Conservation (phyloP, 2,888 invertebrate species). For the Luperina testacea region DNA sequence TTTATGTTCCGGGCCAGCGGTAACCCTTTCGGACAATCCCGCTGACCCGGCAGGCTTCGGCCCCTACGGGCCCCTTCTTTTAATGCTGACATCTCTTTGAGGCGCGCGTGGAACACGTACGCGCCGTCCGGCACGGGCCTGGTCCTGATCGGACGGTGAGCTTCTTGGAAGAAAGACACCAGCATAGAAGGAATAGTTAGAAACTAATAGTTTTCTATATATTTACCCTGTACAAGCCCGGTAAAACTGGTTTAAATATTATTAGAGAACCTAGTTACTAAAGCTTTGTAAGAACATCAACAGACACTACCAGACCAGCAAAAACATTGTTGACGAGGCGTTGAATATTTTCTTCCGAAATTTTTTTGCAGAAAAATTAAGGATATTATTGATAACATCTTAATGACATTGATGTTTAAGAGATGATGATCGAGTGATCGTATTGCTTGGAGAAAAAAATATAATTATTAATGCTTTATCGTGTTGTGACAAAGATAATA, state of each 20-base stretch:
- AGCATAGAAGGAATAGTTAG: not conserved
- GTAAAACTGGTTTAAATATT: slow-evolving; percentile 1
- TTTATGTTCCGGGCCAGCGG: no score
- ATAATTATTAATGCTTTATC: not conserved
- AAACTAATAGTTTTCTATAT: not conserved
- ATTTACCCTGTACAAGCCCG: not conserved
- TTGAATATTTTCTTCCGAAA: not conserved
- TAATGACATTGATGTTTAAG: not conserved
- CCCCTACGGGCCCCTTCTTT: no score
- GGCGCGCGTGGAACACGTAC: no score
- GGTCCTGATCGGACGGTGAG: no score
- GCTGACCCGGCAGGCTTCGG: no score
- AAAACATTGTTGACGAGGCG: not conserved
- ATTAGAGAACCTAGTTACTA: not conserved
- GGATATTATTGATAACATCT: not conserved
- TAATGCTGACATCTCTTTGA: no score
- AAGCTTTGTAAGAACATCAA: not conserved
- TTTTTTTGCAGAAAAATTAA: no score
- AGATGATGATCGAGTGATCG: not conserved
- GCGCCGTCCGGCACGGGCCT: no score
- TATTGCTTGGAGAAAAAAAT: not conserved
- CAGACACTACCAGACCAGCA: not conserved
- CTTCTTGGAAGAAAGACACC: slow-evolving; percentile 1
- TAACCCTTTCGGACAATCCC: no score
- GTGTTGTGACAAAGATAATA: not conserved